These are phyloP conservation scores for Tetraneura akinire DNA, from an alignment of 1,140 invertebrate species.

Conservation along the genomic window DNA sequence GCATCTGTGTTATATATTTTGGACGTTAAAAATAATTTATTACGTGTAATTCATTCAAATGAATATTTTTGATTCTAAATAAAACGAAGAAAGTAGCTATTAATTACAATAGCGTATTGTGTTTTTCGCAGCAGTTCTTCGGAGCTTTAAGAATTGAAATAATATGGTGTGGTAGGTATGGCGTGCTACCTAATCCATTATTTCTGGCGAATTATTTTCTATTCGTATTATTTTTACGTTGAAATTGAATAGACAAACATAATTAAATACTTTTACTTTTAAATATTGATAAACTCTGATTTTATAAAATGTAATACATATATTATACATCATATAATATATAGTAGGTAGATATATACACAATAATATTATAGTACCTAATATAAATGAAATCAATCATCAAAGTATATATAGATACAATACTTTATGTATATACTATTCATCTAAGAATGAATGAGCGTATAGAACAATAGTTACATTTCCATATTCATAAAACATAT, in stretches of 20 bases:
- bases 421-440: neutral
- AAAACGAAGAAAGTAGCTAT: slow-evolving; percentile 12
- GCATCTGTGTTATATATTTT: neutral
- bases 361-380: too few species aligned
- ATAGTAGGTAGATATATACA: too few species aligned
- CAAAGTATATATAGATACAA: neutral
- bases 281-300: slow-evolving; percentile 16
- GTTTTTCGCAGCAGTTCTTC: neutral
- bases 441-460: slow-evolving; percentile 1
- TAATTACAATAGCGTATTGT: slow-evolving; percentile 21
- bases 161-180: too few species aligned
- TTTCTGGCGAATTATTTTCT: slow-evolving; percentile 6
- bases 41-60: neutral
- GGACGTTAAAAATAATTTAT: neutral
- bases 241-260: neutral
- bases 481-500: neutral
- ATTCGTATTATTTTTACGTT: neutral
- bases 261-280: slow-evolving; percentile 42
- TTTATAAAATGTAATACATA: neutral
- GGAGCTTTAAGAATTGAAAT: slow-evolving; percentile 20
- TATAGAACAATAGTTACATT: slow-evolving; percentile 13
- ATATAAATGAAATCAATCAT: slow-evolving; percentile 4
- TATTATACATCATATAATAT: too few species aligned
- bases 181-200: slow-evolving; percentile 11
- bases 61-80: neutral